These are phyloP conservation scores for Thelaira solivaga DNA, from an alignment of 2,888 invertebrate species.

Conservation along the genomic window DNA sequence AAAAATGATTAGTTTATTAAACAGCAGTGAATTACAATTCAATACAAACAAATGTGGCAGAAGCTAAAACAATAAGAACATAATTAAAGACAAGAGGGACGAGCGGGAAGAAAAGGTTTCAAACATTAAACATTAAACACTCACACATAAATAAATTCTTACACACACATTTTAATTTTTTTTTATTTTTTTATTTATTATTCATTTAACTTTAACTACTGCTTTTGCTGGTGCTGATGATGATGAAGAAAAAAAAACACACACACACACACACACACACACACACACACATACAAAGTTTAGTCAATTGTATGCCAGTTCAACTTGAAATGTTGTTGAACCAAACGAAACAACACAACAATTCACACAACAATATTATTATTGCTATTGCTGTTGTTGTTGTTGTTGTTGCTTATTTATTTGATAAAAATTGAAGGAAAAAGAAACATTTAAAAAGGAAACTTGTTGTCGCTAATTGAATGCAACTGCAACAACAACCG, in stretches of 20 bases:
- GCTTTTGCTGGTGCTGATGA: not conserved
- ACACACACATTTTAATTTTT: not conserved
- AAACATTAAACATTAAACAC: slow-evolving; percentile 34
- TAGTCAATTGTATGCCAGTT: slow-evolving; percentile 52
- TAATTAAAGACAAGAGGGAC: too few relatives aligned
- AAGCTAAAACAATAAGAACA: too few relatives aligned
- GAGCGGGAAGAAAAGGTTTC: not conserved
- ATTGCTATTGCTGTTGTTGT: slow-evolving; percentile 22
- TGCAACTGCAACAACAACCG: slow-evolving; percentile 52
- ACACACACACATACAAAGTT: too few relatives aligned
- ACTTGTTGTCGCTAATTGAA: slow-evolving; percentile 63
- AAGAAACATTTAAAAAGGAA: slow-evolving; percentile 62
- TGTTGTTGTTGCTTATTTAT: slow-evolving; percentile 45
- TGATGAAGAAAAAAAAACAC: too few relatives aligned
- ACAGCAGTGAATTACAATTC: slow-evolving; percentile 14
- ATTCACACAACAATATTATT: slow-evolving; percentile 39
- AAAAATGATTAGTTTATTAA: slow-evolving; percentile 39
- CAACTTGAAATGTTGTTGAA: slow-evolving; percentile 63
- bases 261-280: too few relatives aligned
- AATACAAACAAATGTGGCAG: slow-evolving; percentile 7
- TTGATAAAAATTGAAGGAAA: slow-evolving; percentile 63
- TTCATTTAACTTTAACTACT: slow-evolving; percentile 32
- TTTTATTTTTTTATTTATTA: not conserved
- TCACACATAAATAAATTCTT: not conserved
- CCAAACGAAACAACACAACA: slow-evolving; percentile 45